Evolutionary conservation across 2,113 vertebrate species (phyloP).

Genomic region (Lepus timidus): DNA sequence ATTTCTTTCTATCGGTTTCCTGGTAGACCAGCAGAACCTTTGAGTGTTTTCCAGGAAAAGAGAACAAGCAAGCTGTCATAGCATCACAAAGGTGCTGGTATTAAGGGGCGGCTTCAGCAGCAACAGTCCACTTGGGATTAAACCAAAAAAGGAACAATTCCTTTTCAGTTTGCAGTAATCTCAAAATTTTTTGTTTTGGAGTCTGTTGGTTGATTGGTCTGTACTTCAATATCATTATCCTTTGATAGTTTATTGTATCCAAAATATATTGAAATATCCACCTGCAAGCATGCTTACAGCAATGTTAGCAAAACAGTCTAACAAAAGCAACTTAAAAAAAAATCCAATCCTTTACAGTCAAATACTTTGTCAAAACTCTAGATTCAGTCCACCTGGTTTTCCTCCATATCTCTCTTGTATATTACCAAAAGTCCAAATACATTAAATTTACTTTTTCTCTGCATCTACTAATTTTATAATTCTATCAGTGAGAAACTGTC

Average conservation of each 20-base stretch:
- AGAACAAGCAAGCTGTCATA: not conserved
- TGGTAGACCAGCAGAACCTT: not conserved
- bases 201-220: not conserved
- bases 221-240: not conserved
- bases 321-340: constrained; percentile 59
- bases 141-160: not conserved
- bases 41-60: not conserved
- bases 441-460: constrained; percentile 53
- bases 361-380: constrained; percentile 45
- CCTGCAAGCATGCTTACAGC: not conserved
- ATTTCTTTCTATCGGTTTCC: not conserved
- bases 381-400: not conserved
- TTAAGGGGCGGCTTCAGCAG: not conserved
- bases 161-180: constrained; percentile 15
- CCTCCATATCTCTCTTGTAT: not conserved
- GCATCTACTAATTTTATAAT: constrained; percentile 55
- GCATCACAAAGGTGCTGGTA: not conserved
- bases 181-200: not conserved
- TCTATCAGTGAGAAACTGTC: not conserved
- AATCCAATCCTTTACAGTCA: not conserved
- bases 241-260: not conserved
- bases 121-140: not conserved
- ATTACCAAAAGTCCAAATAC: constrained; percentile 50
- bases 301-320: constrained; percentile 49
- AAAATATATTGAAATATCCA: not conserved